Evolutionary conservation across 2,113 vertebrate species (phyloP).

Genomic region (Gymnobelideus leadbeateri): DNA sequence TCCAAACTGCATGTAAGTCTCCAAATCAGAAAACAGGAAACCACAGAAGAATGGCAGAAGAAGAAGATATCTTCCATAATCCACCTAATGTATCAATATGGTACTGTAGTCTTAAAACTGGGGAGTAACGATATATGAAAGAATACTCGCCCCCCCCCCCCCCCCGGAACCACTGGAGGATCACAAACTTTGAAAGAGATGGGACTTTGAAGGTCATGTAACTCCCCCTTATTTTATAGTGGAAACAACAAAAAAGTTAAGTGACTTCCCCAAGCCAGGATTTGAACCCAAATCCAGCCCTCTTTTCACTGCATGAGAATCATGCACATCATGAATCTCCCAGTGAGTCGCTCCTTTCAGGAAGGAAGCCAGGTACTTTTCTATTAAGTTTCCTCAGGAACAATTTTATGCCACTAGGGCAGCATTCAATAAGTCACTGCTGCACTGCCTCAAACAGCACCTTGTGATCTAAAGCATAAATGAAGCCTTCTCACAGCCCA

Average conservation of each 20-base stretch:
- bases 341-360: neutral
- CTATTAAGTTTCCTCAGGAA: too few relatives aligned
- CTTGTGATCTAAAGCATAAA: too few relatives aligned
- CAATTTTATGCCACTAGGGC: neutral
- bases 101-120: neutral
- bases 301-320: neutral
- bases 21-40: neutral
- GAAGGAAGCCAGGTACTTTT: neutral
- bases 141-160: too few relatives aligned
- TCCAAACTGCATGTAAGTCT: too few relatives aligned
- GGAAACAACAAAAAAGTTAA: neutral
- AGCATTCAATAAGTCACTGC: neutral
- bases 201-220: neutral
- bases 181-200: too few relatives aligned
- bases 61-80: too few relatives aligned
- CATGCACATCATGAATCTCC: neutral
- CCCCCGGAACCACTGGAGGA: too few relatives aligned
- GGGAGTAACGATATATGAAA: too few relatives aligned
- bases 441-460: too few relatives aligned
- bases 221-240: neutral
- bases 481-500: too few relatives aligned
- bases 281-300: neutral
- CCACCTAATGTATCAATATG: too few relatives aligned
- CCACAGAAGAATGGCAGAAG: neutral
- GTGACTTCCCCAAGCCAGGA: neutral